Conservation (phyloP, 2,797 vertebrate genomes). For the Sylvia borin region DNA sequence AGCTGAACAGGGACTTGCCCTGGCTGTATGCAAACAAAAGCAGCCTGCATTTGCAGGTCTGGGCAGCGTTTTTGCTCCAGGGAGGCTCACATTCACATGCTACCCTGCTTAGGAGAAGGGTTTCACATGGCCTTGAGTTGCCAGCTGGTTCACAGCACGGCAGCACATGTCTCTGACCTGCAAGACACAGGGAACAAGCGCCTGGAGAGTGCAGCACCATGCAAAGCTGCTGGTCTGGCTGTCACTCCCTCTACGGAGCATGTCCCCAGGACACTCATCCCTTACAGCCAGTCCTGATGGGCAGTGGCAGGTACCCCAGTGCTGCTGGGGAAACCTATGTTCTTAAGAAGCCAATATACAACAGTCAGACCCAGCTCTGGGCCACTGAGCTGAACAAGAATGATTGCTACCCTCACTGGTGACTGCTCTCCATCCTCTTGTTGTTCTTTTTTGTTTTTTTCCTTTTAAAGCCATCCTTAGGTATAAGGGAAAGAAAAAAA, state of each 20-base stretch:
- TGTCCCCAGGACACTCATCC: neutral
- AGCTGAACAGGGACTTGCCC: neutral
- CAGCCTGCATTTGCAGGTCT: neutral
- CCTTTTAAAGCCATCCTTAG: neutral
- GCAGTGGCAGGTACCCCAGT: neutral
- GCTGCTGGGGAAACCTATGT: neutral
- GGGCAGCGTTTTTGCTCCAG: neutral
- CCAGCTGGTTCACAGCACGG: neutral
- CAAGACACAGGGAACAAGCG: rapidly evolving
- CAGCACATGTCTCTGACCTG: neutral
- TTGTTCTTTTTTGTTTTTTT: neutral
- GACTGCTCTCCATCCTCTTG: neutral
- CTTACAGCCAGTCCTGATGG: neutral
- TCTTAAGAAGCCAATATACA: neutral
- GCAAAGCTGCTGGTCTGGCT: neutral
- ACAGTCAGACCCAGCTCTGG: neutral
- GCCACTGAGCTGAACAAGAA: neutral
- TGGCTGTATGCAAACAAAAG: neutral
- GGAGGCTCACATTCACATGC: neutral
- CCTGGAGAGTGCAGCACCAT: rapidly evolving
- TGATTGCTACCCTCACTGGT: neutral
- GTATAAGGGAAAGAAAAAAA: neutral
- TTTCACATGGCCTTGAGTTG: neutral
- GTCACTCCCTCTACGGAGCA: rapidly evolving
- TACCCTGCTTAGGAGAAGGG: neutral